These are phyloP conservation scores for Pogona vitticeps DNA, from an alignment of 2,113 vertebrate genomes.

Conservation along the genomic window DNA sequence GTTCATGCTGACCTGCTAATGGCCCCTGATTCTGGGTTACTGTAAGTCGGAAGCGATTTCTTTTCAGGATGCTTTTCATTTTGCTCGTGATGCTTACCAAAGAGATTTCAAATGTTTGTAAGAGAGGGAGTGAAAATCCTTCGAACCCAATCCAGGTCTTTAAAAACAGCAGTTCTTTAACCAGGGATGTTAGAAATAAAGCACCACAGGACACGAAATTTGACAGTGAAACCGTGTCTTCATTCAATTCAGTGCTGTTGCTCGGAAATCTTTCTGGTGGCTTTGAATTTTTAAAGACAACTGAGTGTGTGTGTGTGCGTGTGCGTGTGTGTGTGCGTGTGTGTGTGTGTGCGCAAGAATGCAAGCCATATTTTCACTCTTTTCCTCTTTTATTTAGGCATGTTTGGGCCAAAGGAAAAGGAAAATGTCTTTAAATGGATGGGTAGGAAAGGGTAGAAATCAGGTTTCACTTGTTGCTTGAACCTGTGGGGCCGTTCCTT, in stretches of 20 bases:
- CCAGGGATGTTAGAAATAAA: background rate
- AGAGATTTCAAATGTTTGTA: background rate
- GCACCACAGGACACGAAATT: background rate
- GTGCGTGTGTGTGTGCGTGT: background rate
- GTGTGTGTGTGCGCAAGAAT: background rate
- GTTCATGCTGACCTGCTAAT: too few relatives aligned
- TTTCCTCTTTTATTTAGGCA: background rate
- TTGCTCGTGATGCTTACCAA: too few relatives aligned
- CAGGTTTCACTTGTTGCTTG: background rate
- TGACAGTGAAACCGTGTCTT: background rate
- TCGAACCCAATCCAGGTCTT: background rate
- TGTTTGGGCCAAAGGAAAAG: background rate
- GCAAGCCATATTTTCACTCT: background rate
- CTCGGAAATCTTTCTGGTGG: background rate
- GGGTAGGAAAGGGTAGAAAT: background rate
- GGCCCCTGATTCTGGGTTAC: too few relatives aligned
- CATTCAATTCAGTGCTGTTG: background rate
- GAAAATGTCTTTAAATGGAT: background rate
- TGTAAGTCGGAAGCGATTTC: background rate
- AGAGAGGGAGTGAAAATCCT: background rate
- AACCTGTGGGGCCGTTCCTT: background rate
- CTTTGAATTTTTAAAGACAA: background rate
- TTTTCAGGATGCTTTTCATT: background rate
- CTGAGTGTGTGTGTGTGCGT: too few relatives aligned
- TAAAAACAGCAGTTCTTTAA: background rate